These are phyloP conservation scores for Drosophila sproati DNA, from an alignment of 1,140 invertebrate genomes.

Conservation along the genomic window DNA sequence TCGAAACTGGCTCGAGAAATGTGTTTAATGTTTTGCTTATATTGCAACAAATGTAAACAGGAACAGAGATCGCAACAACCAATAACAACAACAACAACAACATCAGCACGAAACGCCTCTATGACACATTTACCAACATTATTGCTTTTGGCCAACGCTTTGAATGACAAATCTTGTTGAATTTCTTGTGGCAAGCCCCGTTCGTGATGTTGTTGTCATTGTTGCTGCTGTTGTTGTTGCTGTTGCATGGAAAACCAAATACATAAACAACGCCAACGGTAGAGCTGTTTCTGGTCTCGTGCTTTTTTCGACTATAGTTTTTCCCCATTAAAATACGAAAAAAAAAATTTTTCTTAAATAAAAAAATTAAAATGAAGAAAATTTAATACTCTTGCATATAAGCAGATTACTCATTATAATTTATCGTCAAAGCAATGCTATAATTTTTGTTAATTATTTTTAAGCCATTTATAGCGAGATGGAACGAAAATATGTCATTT, in stretches of 20 bases:
- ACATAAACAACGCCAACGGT: conserved; percentile 62
- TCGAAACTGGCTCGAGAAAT: conserved; percentile 55
- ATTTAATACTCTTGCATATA: conserved; percentile 19
- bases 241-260: conserved; percentile 63
- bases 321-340: conserved; percentile 26
- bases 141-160: conserved; percentile 40
- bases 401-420: too few relatives aligned
- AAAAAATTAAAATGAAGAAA: neutral
- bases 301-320: conserved; percentile 15
- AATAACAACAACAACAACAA: conserved; percentile 20
- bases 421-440: too few relatives aligned
- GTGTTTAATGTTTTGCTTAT: conserved; percentile 57
- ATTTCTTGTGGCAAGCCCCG: conserved; percentile 46
- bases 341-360: conserved; percentile 7
- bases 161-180: conserved; percentile 73
- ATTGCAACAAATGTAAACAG: conserved; percentile 79
- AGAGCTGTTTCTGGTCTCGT: conserved; percentile 30
- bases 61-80: conserved; percentile 56
- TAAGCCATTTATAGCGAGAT: too few relatives aligned
- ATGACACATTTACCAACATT: conserved; percentile 74
- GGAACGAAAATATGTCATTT: too few relatives aligned
- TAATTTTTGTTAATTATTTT: too few relatives aligned
- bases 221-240: conserved; percentile 31
- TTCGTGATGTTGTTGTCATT: conserved; percentile 36
- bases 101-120: conserved; percentile 38